Base-by-base conservation (phyloP, 2,113 vertebrate genomes). In the Limanda limanda region DNA sequence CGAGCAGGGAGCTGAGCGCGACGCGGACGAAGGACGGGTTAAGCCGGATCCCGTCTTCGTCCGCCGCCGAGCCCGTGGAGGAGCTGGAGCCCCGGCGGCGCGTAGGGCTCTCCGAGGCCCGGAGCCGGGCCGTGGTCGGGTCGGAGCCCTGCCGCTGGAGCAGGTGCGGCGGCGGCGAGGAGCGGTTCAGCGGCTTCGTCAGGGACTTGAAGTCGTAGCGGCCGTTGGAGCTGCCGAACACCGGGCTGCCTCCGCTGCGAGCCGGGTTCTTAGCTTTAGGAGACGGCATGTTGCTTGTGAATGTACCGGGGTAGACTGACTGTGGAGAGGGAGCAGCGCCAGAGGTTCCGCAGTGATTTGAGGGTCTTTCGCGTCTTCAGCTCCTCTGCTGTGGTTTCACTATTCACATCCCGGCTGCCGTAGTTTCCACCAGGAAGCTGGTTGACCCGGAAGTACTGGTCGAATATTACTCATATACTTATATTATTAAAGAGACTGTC, bases 11-110 rank as follows among this genome's bases (percentile, higher is more conserved):
- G 90, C 96, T 96, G 71, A 99, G 93, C 52, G 97, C 97, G 20
- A 99, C 97, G 63, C 93, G 95, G 81, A 96, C 8, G 75, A 98
- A 94, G 20, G 97, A 98, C 0, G 97, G 97, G 90, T 98, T 98
- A 55, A 99, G 91, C 80, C 95, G 95, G 86, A 99, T 96, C 31
- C 96, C 96, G 91, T 96, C 96, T 84, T 98, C 97, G 21, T 99
- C 97, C 0, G 95, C 93, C 66, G 79, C 87, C 1, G 91, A 93
- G 21, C 91, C 83, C 1, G 92, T 81, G 10, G 96, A 88, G 45
- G 96, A 97, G 70, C 77, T 90, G 45, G 96, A 96, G 74, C 95
- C 95, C 23, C 95, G 93, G 35, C 96, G 96, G 31, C 95, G 96
- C 10, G 92, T 94, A 0, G 97, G 97, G 91, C 96, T 96, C 75